Conservation (phyloP, 2,888 invertebrate genomes). For the Sclerodermus sp. region DNA sequence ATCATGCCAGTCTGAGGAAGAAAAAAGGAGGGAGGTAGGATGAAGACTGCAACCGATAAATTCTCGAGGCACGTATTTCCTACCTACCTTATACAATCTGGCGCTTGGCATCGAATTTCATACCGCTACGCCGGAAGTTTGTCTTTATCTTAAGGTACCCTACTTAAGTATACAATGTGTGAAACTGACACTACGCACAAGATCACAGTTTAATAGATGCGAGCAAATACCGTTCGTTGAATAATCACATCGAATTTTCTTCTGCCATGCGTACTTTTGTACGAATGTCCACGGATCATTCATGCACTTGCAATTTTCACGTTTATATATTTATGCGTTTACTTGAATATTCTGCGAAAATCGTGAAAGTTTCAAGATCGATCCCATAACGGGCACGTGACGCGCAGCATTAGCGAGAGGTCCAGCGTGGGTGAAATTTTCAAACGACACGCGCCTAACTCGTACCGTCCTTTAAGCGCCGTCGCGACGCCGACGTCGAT, state of each 20-base stretch:
- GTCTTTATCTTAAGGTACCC: too few species aligned
- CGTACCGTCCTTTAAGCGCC: slow-evolving; percentile 23
- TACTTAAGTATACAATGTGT: too few species aligned
- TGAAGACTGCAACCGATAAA: slow-evolving; percentile 7
- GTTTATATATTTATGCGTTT: too few species aligned
- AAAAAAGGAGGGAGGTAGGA: slow-evolving; percentile 5
- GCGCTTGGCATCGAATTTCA: background rate
- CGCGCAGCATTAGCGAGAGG: slow-evolving; percentile 3
- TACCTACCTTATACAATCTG: slow-evolving; percentile 16
- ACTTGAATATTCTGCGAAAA: too few species aligned
- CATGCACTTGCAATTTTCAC: too few species aligned
- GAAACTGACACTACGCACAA: too few species aligned
- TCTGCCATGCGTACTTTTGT: too few species aligned
- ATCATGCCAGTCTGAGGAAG: slow-evolving; percentile 17
- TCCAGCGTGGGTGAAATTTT: slow-evolving; percentile 2
- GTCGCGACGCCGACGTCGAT: slow-evolving; percentile 22
- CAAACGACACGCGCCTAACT: slow-evolving; percentile 1
- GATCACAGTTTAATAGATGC: too few species aligned
- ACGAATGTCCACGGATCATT: too few species aligned
- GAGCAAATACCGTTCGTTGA: too few species aligned
- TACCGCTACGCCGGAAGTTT: background rate
- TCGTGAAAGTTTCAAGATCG: too few species aligned
- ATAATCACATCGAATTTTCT: too few species aligned
- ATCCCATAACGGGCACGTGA: background rate
- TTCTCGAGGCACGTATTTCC: slow-evolving; percentile 24